Conservation (phyloP, 2,888 invertebrate species). For the Hypercompe scribonia region DNA sequence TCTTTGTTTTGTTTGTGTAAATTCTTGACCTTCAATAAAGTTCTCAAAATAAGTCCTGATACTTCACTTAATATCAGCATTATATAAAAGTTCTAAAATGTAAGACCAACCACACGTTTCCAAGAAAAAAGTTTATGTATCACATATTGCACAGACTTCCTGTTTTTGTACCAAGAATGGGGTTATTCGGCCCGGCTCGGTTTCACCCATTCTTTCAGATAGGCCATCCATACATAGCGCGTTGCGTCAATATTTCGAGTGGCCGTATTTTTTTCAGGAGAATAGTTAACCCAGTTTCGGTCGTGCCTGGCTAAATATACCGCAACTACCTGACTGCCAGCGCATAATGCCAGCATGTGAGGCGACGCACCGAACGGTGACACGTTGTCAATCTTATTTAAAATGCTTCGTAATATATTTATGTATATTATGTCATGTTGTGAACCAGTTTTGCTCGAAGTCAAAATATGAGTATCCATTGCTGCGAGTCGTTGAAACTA, state of each 20-base stretch:
- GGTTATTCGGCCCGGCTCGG: constrained; percentile 69
- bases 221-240: constrained; percentile 64
- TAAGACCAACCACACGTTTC: constrained; percentile 25
- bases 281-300: constrained; percentile 84
- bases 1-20: background rate
- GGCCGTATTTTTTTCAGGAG: constrained; percentile 74
- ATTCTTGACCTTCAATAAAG: background rate
- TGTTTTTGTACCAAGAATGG: constrained; percentile 70
- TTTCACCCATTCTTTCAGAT: constrained; percentile 67
- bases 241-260: constrained; percentile 77
- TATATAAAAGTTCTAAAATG: constrained; percentile 29
- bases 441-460: background rate
- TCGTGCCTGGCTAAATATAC: constrained; percentile 69
- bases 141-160: constrained; percentile 65
- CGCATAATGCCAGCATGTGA: constrained; percentile 57
- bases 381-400: constrained; percentile 58
- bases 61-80: constrained; percentile 17
- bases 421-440: constrained; percentile 10
- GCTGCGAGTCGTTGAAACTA: constrained; percentile 1
- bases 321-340: constrained; percentile 73
- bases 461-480: background rate
- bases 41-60: background rate
- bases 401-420: constrained; percentile 37
- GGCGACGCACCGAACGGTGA: constrained; percentile 48
- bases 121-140: constrained; percentile 34